phyloP scores from a whole-genome alignment of 2,113 vertebrate genomes.

The Equus quagga region DNA sequence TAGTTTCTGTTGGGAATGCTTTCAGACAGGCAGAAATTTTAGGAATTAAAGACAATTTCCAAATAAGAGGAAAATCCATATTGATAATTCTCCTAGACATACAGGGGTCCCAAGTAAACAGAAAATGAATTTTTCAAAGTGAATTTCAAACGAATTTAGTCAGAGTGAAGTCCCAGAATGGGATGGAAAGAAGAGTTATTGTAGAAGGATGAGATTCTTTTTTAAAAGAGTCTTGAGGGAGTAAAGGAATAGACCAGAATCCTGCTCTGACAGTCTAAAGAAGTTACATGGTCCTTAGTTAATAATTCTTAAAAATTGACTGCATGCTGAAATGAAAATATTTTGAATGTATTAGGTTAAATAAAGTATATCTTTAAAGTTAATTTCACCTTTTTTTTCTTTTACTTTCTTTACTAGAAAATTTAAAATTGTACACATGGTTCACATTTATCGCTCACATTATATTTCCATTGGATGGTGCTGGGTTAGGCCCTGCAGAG shows the following conservation, averaged over 20 bases:
- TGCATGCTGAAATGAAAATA: not conserved
- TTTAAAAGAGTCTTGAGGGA: not conserved
- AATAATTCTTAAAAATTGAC: not conserved
- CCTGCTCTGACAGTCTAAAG: not conserved
- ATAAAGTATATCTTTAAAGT: not conserved
- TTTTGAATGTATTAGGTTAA: not conserved
- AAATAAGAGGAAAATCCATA: constrained; percentile 35
- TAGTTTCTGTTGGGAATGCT: constrained; percentile 13
- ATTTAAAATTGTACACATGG: not conserved
- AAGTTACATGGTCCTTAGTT: not conserved
- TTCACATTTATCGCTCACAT: not conserved
- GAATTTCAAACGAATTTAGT: constrained; percentile 28
- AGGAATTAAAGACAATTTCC: constrained; percentile 48
- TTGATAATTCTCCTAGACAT: not conserved
- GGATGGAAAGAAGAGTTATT: not conserved
- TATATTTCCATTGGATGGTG: not conserved
- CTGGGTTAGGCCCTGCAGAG: not conserved
- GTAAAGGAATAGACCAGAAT: not conserved
- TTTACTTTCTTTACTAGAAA: not conserved
- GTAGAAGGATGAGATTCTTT: not conserved
- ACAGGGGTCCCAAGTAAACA: constrained; percentile 39
- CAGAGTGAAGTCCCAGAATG: not conserved
- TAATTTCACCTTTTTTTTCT: not conserved
- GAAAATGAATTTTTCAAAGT: constrained; percentile 21
- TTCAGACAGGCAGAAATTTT: constrained; percentile 48